A percentile compares a stretch with the other conserved stretches of the same genome.
These are phyloP conservation scores for Probaryconus sp. DNA, from an alignment of 1,140 invertebrate species.

Conservation along the genomic window DNA sequence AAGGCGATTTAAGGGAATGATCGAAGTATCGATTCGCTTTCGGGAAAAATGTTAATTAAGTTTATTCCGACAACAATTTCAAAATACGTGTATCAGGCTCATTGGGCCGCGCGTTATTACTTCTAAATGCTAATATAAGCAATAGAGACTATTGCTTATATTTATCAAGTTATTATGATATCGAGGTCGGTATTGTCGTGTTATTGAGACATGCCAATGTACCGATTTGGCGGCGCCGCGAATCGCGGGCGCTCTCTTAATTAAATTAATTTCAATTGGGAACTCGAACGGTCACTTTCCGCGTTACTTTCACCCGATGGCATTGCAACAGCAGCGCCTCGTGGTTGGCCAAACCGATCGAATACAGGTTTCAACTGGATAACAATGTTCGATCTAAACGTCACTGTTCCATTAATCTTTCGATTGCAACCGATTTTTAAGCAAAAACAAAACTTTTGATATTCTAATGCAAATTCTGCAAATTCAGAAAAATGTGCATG, in stretches of 20 bases:
- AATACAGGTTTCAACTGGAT: conserved; percentile 64
- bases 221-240: conserved; percentile 25
- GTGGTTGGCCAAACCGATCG: conserved; percentile 62
- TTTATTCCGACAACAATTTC: conserved; percentile 23
- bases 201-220: conserved; percentile 34
- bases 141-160: conserved; percentile 3
- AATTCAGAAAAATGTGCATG: too few species aligned
- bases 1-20: conserved; percentile 27
- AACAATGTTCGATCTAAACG: conserved; percentile 69
- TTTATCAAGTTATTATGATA: conserved; percentile 54
- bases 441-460: too few species aligned
- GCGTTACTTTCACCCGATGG: conserved; percentile 72
- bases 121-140: conserved; percentile 34
- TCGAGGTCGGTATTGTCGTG: conserved; percentile 31
- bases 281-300: conserved; percentile 60
- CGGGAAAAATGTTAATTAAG: conserved; percentile 7
- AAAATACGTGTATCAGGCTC: conserved; percentile 24
- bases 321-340: conserved; percentile 66
- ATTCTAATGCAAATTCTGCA: too few species aligned
- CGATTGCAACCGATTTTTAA: too few species aligned
- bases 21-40: not conserved
- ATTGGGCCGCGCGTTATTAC: conserved; percentile 18
- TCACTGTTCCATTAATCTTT: too few species aligned
- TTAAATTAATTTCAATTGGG: conserved; percentile 74
- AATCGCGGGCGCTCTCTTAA: conserved; percentile 64